These are phyloP conservation scores for Stenotaenia linearis DNA, from an alignment of 2,888 invertebrate species.

Conservation along the genomic window DNA sequence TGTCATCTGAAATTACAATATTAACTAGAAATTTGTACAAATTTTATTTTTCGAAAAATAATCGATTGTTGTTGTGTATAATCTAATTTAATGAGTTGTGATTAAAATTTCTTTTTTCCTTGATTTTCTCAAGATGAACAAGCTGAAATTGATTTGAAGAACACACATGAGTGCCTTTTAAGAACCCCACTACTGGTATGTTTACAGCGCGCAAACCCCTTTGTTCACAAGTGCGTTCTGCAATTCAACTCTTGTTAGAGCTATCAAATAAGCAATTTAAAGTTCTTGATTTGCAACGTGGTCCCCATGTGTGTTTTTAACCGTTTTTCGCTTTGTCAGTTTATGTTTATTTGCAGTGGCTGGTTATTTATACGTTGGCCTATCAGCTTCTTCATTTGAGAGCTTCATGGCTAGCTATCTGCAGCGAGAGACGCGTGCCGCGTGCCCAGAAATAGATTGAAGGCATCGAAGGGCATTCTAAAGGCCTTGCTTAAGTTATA, in stretches of 20 bases:
- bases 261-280: conserved; percentile 14
- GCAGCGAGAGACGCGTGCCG: conserved; percentile 2
- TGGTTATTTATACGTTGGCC: conserved; percentile 22
- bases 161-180: background rate
- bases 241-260: background rate
- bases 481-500: conserved; percentile 23
- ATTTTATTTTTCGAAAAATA: too few species aligned
- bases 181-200: background rate
- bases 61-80: too few species aligned
- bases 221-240: background rate
- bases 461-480: background rate
- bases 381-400: conserved; percentile 26
- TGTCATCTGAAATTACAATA: too few species aligned
- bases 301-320: background rate
- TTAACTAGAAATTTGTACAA: too few species aligned
- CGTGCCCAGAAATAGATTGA: background rate
- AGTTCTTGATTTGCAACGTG: conserved; percentile 19
- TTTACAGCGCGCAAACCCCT: background rate
- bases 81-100: too few species aligned
- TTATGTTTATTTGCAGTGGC: conserved; percentile 17
- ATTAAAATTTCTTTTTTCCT: too few species aligned
- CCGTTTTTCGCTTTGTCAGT: conserved; percentile 26
- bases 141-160: too few species aligned
- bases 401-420: conserved; percentile 21
- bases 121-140: too few species aligned